Evolutionary conservation across 2,113 vertebrate species (phyloP).

Genomic region (Apaloderma vittatum): DNA sequence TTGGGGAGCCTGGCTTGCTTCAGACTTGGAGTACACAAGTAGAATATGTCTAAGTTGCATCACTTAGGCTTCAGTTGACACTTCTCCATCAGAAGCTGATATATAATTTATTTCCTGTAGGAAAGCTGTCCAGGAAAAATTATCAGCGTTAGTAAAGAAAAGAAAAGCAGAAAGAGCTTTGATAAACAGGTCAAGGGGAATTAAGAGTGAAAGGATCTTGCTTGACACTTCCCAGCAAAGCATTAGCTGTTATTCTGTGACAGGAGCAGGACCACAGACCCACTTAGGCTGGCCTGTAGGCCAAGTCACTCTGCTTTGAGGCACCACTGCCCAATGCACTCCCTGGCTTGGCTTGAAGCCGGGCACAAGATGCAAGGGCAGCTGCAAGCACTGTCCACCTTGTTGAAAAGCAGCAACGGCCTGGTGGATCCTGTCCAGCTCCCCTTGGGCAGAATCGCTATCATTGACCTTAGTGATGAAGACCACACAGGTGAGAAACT

Average conservation of each 20-base stretch:
- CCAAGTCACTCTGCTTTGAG: neutral
- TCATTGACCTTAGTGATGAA: neutral
- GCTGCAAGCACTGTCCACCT: fast-evolving
- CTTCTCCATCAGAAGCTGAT: neutral
- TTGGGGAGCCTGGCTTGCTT: neutral
- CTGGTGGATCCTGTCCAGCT: neutral
- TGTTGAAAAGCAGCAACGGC: fast-evolving
- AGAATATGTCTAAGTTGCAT: neutral
- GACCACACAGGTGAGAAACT: neutral
- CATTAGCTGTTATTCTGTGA: neutral
- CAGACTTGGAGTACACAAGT: neutral
- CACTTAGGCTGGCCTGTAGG: neutral
- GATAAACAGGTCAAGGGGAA: neutral
- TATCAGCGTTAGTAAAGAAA: neutral
- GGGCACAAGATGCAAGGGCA: neutral
- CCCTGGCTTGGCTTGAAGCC: neutral
- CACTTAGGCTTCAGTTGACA: neutral
- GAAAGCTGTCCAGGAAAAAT: neutral
- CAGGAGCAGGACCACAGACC: neutral
- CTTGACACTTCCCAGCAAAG: neutral
- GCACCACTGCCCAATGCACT: fast-evolving
- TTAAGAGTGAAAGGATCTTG: neutral
- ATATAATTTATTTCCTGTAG: neutral
- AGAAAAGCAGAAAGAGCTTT: neutral
- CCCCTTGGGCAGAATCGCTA: neutral